These are phyloP conservation scores for rat (Rattus norvegicus) DNA, from an alignment of 2,113 vertebrate genomes.

Conservation along the genomic window GRCr8 NC_086026.1:111019501-111020000, in stretches of 20 bases:
- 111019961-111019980: background rate
- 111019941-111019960: background rate
- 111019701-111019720: slow-evolving; percentile 35
- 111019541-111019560: slow-evolving; percentile 30
- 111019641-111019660: slow-evolving; percentile 26
- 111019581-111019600: background rate
- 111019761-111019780: slow-evolving; percentile 54
- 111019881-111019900: background rate
- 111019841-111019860: slow-evolving; percentile 59
- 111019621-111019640: slow-evolving; percentile 63
- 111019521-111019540: background rate
- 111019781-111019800: slow-evolving; percentile 40
- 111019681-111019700: slow-evolving; percentile 55
- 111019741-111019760: slow-evolving; percentile 57
- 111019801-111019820: slow-evolving; percentile 64
- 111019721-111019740: slow-evolving; percentile 51
- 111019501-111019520: background rate
- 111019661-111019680: slow-evolving; percentile 55
- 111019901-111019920: background rate
- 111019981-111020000: background rate
- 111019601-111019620: background rate
- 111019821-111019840: slow-evolving; percentile 61
- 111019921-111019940: background rate
- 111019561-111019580: background rate
- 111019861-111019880: background rate